Conservation (phyloP, 2,888 invertebrate genomes). For the Spilarctia lutea region DNA sequence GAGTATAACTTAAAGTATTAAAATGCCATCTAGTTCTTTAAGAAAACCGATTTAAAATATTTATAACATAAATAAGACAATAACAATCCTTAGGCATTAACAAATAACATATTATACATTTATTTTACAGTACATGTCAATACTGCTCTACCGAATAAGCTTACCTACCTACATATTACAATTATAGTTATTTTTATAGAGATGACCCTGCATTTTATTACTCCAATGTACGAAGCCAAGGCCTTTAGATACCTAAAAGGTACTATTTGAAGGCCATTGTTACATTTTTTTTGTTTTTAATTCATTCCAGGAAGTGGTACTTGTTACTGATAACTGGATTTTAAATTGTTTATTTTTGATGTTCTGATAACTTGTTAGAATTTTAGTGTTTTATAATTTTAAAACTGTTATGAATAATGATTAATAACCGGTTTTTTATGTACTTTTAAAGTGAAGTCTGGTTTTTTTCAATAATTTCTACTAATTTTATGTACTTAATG, state of each 20-base stretch:
- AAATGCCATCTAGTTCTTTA: no score
- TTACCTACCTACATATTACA: constrained; percentile 6
- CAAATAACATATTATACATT: not conserved
- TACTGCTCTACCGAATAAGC: not conserved
- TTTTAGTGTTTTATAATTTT: not conserved
- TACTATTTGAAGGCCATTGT: constrained; percentile 29
- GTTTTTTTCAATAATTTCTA: not conserved
- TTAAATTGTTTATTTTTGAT: not conserved
- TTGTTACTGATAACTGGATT: constrained; percentile 4
- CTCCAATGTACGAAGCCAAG: constrained; percentile 29
- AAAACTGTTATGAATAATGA: not conserved
- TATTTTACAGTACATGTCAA: not conserved
- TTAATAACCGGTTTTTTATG: not conserved
- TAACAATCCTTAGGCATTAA: not conserved
- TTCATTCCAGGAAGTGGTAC: constrained; percentile 42
- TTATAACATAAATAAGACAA: not conserved
- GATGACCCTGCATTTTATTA: constrained; percentile 43
- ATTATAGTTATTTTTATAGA: constrained; percentile 21
- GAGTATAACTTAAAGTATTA: no score
- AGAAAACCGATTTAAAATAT: no score
- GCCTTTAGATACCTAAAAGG: constrained; percentile 31
- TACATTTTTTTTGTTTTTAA: constrained; percentile 19
- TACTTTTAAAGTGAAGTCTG: not conserved
- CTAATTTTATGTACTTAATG: no score
- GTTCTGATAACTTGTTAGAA: not conserved